Evolutionary conservation across 1,140 invertebrate genomes (phyloP).

Genomic region (Penaeus japonicus): DNA sequence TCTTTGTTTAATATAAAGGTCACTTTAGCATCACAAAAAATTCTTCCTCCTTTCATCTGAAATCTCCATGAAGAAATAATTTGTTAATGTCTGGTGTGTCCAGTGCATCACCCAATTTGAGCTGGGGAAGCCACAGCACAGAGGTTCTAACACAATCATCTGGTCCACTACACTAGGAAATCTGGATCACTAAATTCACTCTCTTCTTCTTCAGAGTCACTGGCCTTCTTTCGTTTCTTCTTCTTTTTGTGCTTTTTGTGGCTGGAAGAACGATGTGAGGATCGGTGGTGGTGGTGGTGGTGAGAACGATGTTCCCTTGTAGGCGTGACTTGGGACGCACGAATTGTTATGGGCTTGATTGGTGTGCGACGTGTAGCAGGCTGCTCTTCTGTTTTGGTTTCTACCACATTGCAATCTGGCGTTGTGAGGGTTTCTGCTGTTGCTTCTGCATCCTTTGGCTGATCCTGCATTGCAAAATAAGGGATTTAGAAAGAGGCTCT

Average conservation of each 20-base stretch:
- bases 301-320: conserved; percentile 68
- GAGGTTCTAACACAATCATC: neutral
- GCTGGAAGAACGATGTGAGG: conserved; percentile 69
- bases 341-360: conserved; percentile 60
- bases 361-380: conserved; percentile 36
- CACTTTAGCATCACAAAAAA: conserved; percentile 50
- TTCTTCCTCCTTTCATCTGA: neutral
- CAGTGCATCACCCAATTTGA: neutral
- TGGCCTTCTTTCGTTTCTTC: conserved; percentile 67
- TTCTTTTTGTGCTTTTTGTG: conserved; percentile 74
- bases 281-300: conserved; percentile 67
- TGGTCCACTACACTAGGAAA: conserved; percentile 63
- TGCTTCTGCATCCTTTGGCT: neutral
- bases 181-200: conserved; percentile 77
- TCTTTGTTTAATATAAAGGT: conserved; percentile 47
- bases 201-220: conserved; percentile 72
- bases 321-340: conserved; percentile 66
- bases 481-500: too few species aligned
- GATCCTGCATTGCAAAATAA: too few species aligned
- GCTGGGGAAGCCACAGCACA: too few species aligned
- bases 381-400: neutral
- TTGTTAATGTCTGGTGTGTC: neutral
- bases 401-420: neutral
- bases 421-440: neutral
- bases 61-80: neutral